phyloP scores from a whole-genome alignment of 2,113 vertebrate species.

The Channa argus region DNA sequence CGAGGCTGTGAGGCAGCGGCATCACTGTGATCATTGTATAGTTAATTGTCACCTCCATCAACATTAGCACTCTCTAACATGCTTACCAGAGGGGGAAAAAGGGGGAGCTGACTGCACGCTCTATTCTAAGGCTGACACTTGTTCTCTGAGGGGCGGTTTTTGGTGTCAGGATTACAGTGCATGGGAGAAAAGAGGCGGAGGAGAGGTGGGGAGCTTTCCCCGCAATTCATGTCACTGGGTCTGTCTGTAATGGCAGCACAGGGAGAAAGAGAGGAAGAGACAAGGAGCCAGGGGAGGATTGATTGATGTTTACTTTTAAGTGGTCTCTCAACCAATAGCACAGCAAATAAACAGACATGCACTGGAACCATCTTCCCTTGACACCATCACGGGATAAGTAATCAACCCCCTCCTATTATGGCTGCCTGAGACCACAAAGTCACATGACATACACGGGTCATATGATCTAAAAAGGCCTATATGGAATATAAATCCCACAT shows the following conservation, averaged over 20 bases:
- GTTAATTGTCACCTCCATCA: conserved; percentile 75
- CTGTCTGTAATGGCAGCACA: conserved; percentile 44
- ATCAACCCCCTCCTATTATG: conserved; percentile 17
- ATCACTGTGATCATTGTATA: conserved; percentile 68
- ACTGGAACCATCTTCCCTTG: conserved; percentile 33
- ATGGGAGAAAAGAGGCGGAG: conserved; percentile 52
- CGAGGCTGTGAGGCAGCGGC: conserved; percentile 45
- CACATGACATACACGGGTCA: conserved; percentile 26
- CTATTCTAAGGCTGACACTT: conserved; percentile 69
- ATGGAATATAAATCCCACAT: conserved; percentile 8
- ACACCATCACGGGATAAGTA: conserved; percentile 36
- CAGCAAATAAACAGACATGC: conserved; percentile 40
- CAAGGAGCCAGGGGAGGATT: conserved; percentile 56
- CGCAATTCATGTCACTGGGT: conserved; percentile 52
- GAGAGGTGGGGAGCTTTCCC: conserved; percentile 58
- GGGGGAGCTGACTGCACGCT: conserved; percentile 46
- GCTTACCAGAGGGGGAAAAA: conserved; percentile 55
- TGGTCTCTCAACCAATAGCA: conserved; percentile 58
- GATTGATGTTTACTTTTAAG: conserved; percentile 76
- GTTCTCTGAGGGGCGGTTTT: conserved; percentile 66
- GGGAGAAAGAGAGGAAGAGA: conserved; percentile 29
- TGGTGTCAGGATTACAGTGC: conserved; percentile 64
- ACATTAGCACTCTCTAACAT: conserved; percentile 68
- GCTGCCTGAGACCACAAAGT: conserved; percentile 7
- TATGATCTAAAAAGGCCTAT: conserved; percentile 14